phyloP scores from a whole-genome alignment of 2,113 vertebrate species.

The Carettochelys insculpta region DNA sequence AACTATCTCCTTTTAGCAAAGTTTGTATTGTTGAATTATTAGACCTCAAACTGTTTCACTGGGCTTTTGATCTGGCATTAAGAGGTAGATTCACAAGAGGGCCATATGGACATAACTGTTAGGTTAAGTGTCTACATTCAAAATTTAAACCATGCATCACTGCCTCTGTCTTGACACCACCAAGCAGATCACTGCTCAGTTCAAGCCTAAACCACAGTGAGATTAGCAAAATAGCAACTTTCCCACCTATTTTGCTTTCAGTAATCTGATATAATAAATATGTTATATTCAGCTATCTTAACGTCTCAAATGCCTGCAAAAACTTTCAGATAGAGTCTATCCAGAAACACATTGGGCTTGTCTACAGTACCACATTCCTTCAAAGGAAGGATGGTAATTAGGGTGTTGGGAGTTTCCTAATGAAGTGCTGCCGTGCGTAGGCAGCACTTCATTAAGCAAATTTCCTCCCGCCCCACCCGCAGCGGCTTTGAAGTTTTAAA shows the following conservation, averaged over 20 bases:
- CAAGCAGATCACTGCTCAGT: not conserved
- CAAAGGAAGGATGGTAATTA: too few species aligned
- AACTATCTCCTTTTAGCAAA: not conserved
- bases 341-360: too few species aligned
- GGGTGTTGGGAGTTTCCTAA: too few species aligned
- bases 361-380: too few species aligned
- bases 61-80: not conserved
- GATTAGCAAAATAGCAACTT: not conserved
- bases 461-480: too few species aligned
- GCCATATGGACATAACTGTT: not conserved
- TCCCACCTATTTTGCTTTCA: not conserved
- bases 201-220: not conserved
- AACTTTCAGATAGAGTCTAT: too few species aligned
- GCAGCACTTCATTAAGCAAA: too few species aligned
- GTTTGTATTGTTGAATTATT: not conserved
- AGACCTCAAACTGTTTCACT: not conserved
- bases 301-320: too few species aligned
- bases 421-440: too few species aligned
- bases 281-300: too few species aligned
- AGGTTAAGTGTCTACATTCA: not conserved
- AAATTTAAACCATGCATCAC: not conserved
- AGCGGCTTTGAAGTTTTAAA: too few species aligned
- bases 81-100: not conserved
- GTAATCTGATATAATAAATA: too few species aligned
- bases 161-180: not conserved